Evolutionary conservation across 2,113 vertebrate species (phyloP), one percentile per base, ranked within the genome.

Genomic region (Ammospiza caudacuta): DNA sequence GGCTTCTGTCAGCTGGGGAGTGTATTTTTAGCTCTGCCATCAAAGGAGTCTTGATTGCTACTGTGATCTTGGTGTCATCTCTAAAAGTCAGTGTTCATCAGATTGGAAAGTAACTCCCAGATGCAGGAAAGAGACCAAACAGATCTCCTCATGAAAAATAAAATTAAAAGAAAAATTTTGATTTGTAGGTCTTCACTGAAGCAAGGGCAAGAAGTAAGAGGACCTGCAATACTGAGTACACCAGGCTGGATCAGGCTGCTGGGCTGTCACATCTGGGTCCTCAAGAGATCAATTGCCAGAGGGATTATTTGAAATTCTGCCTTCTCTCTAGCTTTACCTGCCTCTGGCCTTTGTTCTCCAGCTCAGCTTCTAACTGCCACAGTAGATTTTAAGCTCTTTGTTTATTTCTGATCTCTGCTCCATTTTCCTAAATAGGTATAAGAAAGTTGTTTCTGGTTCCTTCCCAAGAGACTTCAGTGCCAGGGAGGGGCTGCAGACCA

Each of bases 31-130:
- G 96, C 92, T 89, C 91, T 83, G 39, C 90, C 76, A 92, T 97
- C 92, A 97, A 97, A 97, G 79, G 57, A 96, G 80, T 24, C 92
- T 96, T 96, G 95, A 97, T 97, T 97, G 93, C 89, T 94, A 87
- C 83, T 83, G 87, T 89, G 96, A 93, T 96, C 90, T 95, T 95
- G 90, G 93, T 92, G 79, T 90, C 6, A 9, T 95, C 87, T 94
- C 64, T 80, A 55, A 79, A 95, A 97, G 76, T 81, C 89, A 83
- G 68, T 61, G 76, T 87, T 96, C 87, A 92, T 87, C 73, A 91
- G 43, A 87, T 91, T 44, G 83, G 87, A 94, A 96, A 95, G 85
- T 47, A 95, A 93, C 87, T 94, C 79, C 57, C 72, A 88, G 90
- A 87, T 90, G 78, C 86, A 59, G 72, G 55, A 79, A 79, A 93